Evolutionary conservation across 2,113 vertebrate genomes (phyloP).

Genomic region (Gallinago undulata): DNA sequence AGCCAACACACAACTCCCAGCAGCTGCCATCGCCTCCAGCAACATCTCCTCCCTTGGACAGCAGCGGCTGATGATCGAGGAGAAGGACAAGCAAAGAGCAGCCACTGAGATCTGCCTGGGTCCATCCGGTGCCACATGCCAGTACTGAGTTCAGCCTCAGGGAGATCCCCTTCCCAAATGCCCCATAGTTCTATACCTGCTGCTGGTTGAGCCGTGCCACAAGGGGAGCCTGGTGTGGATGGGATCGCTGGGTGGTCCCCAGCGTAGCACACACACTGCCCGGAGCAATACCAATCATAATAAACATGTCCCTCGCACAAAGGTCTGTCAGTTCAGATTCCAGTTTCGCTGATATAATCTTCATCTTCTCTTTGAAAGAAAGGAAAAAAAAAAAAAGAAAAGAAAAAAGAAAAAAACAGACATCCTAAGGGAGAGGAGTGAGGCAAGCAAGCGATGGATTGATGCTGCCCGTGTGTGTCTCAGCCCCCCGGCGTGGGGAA

Average conservation of each 20-base stretch:
- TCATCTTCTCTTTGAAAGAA: conserved; percentile 55
- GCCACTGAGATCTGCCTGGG: background rate
- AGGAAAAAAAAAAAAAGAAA: background rate
- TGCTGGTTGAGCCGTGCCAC: background rate
- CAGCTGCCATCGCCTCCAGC: conserved; percentile 15
- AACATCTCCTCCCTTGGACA: conserved; percentile 4
- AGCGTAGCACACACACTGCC: background rate
- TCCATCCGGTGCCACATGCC: background rate
- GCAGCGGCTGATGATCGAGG: background rate
- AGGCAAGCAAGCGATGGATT: conserved; percentile 18
- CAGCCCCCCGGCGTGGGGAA: background rate
- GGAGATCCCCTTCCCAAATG: background rate
- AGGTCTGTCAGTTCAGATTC: conserved; percentile 52
- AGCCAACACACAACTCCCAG: conserved; percentile 7
- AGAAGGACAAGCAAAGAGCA: background rate
- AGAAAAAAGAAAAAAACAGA: background rate
- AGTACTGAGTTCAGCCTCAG: background rate
- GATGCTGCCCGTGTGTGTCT: conserved; percentile 4
- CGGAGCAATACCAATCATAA: conserved; percentile 49
- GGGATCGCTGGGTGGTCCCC: conserved; percentile 64
- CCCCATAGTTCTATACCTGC: background rate
- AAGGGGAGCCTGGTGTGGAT: background rate
- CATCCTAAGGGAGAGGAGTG: conserved; percentile 12
- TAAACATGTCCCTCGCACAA: conserved; percentile 51
- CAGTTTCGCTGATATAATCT: conserved; percentile 55